Conservation (phyloP, 2,888 invertebrate species). For the Calameuta idolon region DNA sequence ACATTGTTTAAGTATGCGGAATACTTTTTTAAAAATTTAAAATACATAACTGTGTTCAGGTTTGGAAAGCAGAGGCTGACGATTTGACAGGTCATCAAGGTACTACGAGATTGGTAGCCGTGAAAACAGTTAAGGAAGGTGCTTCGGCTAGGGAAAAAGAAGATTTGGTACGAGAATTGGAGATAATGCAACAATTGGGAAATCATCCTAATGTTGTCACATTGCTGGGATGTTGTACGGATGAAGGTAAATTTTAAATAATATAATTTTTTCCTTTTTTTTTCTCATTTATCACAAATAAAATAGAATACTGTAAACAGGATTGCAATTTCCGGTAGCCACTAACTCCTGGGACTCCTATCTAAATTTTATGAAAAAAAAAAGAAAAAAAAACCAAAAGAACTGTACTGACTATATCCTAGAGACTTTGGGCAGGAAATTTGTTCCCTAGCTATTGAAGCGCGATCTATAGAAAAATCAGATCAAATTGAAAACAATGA, state of each 20-base stretch:
- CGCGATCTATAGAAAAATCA: neutral
- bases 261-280: neutral
- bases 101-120: slow-evolving; percentile 84
- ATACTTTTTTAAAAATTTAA: neutral
- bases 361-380: neutral
- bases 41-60: slow-evolving; percentile 64
- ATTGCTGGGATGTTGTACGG: slow-evolving; percentile 84
- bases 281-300: neutral
- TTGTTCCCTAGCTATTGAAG: neutral
- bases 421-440: neutral
- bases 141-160: slow-evolving; percentile 83
- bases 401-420: neutral
- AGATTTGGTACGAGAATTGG: slow-evolving; percentile 78
- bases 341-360: neutral
- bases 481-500: neutral
- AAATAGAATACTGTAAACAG: neutral
- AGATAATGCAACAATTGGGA: slow-evolving; percentile 86
- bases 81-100: slow-evolving; percentile 82
- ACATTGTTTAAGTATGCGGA: neutral
- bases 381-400: neutral
- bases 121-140: slow-evolving; percentile 84
- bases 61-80: slow-evolving; percentile 88
- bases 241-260: slow-evolving; percentile 73
- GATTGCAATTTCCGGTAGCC: neutral
- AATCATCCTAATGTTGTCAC: slow-evolving; percentile 87